Base-by-base conservation (phyloP, 2,113 vertebrate species). In the Elaphurus davidianus region DNA sequence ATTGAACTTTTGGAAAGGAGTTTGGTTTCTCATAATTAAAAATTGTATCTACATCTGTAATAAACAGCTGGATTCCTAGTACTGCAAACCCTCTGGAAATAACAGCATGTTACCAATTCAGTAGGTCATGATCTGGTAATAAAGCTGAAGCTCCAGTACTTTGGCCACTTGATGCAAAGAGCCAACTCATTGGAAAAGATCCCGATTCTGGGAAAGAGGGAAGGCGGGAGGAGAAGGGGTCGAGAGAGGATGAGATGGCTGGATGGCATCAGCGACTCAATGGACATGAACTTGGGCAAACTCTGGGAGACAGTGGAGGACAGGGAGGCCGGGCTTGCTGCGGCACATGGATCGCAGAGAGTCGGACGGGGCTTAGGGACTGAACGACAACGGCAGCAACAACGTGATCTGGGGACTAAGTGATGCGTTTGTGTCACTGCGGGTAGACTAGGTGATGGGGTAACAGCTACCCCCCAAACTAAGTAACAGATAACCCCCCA, bases 271-370 rank as follows among this genome's bases (percentile, higher is more conserved):
- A 23, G 19, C 4, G 19, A 6, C 67, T 23, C n/a, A 23, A 12
- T 0, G 2, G 67, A 40, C 67, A 6, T 12, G 67, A 71, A 23
- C 19, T 23, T 23, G 10, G 67, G 67, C 10, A 19, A 40, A 71
- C 67, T 71, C 67, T 40, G 67, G 67, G 67, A 13, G 67, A 6
- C 0, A 12, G 67, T 40, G 67, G 19, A 19, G 67, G 10, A 40
- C 67, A 23, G 19, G 67, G 67, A 71, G 67, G n/a, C 67, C 19
- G 12, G n/a, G 19, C 0, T 5, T 12, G 67, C 67, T 71, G n/a
- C 0, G 2, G 19, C 12, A 0, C n/a, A 0, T 71, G 67, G n/a
- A 23, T 71, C 0, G 19, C 67, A 40, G 11, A 21, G n/a, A 5
- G 67, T 5, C 0, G 10, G n/a, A 40, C 0, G 2, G 1, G n/a